Base-by-base conservation (phyloP, 2,797 vertebrate genomes). In the Rhodeus uyekii region DNA sequence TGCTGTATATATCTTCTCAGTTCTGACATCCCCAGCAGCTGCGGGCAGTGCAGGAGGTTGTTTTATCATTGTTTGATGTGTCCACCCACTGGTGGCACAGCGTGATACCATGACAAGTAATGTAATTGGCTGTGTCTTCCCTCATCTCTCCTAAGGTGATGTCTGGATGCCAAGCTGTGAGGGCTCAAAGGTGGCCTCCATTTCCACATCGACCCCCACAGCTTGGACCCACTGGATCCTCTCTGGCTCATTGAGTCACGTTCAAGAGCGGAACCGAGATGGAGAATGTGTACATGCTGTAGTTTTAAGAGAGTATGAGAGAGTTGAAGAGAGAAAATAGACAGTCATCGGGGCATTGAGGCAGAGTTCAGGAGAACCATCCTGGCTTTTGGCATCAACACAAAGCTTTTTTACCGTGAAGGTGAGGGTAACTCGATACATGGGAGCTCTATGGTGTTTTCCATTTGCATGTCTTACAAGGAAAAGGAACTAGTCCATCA, bases 51-150 rank as follows among this genome's bases (percentile, higher is more conserved):
- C 55, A 22, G 71, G 32, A 63, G 60, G 34, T 34, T 64, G 77
- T 63, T 82, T 64, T 74, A 76, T 85, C 78, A 60, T 50, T 61
- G 34, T 80, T 83, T 78, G 76, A 87, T 42, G 42, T 78, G 85
- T 79, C 78, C 84, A 84, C 80, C 50, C 78, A 65, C 79, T 84
- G 53, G n/a, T 60, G 78, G 69, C 64, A 44, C 86, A 67, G 78
- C 48, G 16, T 61, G 79, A 83, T 63, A 39, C 82, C 38, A 61
- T 69, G 84, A 82, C 83, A 79, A 29, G 65, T 61, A 81, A 65
- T 86, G 82, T 77, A 85, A 89, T 88, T 75, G 85, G 38, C 86
- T 87, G 83, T 71, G 48, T 89, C 88, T 76, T 83, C 81, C 27
- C 14, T 82, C 75, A 48, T 55, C 73, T 71, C 80, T 85, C 53